These are phyloP conservation scores for Lutjanus argentimaculatus DNA, from an alignment of 2,797 vertebrate genomes.

Conservation along the genomic window DNA sequence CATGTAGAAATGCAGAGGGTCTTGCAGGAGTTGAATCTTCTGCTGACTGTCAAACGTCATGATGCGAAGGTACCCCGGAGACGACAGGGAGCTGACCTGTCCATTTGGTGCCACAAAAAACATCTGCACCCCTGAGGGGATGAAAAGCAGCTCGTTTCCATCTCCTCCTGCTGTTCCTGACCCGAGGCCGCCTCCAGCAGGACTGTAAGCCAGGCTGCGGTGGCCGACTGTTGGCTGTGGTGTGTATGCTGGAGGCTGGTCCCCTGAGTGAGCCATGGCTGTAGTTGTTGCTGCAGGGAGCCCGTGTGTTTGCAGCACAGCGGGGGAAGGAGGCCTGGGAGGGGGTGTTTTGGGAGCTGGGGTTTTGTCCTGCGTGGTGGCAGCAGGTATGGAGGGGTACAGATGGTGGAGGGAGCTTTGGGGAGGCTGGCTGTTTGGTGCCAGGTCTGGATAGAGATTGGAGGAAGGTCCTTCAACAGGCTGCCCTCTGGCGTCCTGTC, in stretches of 20 bases:
- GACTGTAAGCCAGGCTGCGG: conserved; percentile 68
- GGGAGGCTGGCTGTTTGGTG: conserved; percentile 40
- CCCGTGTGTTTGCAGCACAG: conserved; percentile 67
- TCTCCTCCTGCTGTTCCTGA: conserved; percentile 76
- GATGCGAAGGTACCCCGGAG: conserved; percentile 93
- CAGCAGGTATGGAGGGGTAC: conserved; percentile 86
- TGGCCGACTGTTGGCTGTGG: conserved; percentile 78
- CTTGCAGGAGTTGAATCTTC: conserved; percentile 42
- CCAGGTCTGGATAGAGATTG: conserved; percentile 72
- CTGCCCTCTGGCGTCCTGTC: too few species aligned
- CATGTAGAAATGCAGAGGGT: conserved; percentile 91
- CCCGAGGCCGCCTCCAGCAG: conserved; percentile 31
- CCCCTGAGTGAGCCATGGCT: conserved; percentile 59
- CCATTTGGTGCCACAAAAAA: conserved; percentile 94
- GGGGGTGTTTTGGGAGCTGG: conserved; percentile 53
- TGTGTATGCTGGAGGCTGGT: conserved; percentile 83
- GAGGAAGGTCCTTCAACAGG: conserved; percentile 54
- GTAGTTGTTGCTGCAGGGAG: conserved; percentile 53
- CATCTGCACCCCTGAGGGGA: conserved; percentile 94
- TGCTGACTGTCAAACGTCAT: conserved; percentile 84
- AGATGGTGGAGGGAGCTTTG: conserved; percentile 68
- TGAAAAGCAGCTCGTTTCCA: conserved; percentile 89
- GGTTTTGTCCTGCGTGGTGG: conserved; percentile 39
- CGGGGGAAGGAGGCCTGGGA: conserved; percentile 61
- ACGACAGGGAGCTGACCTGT: conserved; percentile 92